These are phyloP conservation scores for Agriopis aurantiaria DNA, from an alignment of 2,888 invertebrate species.

Conservation along the genomic window DNA sequence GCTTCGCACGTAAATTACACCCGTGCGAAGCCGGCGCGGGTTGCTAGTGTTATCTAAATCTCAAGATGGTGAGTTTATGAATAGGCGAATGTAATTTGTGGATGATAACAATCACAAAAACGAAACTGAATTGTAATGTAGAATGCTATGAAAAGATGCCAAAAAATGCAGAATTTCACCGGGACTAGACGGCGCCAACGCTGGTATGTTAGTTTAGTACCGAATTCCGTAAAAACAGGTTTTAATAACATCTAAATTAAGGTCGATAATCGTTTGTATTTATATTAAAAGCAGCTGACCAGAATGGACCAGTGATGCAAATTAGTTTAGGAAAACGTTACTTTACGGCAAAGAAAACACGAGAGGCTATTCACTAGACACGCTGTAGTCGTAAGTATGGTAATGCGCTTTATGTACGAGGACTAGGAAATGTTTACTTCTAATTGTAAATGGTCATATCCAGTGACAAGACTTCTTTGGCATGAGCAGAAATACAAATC, in stretches of 20 bases:
- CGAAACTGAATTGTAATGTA: background rate
- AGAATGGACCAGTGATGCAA: slow-evolving; percentile 21
- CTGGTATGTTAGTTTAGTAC: background rate
- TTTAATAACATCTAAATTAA: slow-evolving; percentile 28
- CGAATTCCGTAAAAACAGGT: slow-evolving; percentile 11
- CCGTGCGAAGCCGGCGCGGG: no score
- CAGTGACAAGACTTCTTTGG: background rate
- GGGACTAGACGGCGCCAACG: slow-evolving; percentile 14
- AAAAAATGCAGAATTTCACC: slow-evolving; percentile 8
- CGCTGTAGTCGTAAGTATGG: slow-evolving; percentile 11
- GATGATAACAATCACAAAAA: background rate
- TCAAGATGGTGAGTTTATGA: background rate
- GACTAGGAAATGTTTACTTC: slow-evolving; percentile 8
- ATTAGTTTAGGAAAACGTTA: slow-evolving; percentile 26
- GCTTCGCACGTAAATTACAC: no score
- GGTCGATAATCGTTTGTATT: slow-evolving; percentile 22
- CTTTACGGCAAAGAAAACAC: slow-evolving; percentile 18
- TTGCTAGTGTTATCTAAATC: no score
- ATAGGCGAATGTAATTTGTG: background rate
- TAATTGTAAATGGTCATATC: slow-evolving; percentile 1
- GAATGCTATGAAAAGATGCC: slow-evolving; percentile 15
- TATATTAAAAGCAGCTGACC: slow-evolving; percentile 15
- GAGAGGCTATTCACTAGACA: slow-evolving; percentile 8
- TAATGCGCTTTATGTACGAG: slow-evolving; percentile 8
- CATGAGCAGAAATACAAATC: background rate